Evolutionary conservation across 2,888 invertebrate species (phyloP), one percentile per base, ranked within the genome.

Genomic region (Pachycephus smyrnensis): DNA sequence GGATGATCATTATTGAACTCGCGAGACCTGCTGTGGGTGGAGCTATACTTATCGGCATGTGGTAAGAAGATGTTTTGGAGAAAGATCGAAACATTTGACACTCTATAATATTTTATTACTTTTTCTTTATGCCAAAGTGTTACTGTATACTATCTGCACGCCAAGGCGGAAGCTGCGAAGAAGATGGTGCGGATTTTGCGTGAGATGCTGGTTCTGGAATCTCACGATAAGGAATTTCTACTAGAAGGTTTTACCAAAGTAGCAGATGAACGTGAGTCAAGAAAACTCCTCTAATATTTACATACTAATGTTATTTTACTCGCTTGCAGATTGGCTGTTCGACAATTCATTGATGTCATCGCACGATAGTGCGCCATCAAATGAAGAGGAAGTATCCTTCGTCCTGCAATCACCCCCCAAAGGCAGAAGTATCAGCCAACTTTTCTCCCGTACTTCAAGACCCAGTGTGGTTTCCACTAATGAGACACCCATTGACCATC

Each of bases 171-270:
- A 0, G 95, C 95, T 3, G 94, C 94, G 86, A 93, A 92, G 76
- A 92, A 93, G 75, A 94, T 94, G 93, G 95, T 95, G 78, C 90
- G 90, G 74, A 92, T 95, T 77, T 92, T 95, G 80, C 92, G 94
- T 0, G 93, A 94, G 77, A 95, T 95, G 94, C 91, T 95, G 83
- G 90, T 93, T 73, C 92, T 95, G 85, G 95, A 95, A 86, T 94
- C 95, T 1, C 94, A 94, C 86, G 96, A 96, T 87, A 96, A 95
- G 89, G 94, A 95, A 87, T 95, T 94, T 92, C 92, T 95, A 78
- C 92, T 95, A 35, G 91, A 92, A 74, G 94, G 94, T 88, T 95
- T 95, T 82, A 91, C 93, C 23, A 93, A 93, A 85, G 93, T 94
- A 23, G 93, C 94, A 40, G 93, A 94, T 80, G 94, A 94, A 90